phyloP scores from a whole-genome alignment of 2,797 vertebrate species.

The Pempheris klunzingeri region DNA sequence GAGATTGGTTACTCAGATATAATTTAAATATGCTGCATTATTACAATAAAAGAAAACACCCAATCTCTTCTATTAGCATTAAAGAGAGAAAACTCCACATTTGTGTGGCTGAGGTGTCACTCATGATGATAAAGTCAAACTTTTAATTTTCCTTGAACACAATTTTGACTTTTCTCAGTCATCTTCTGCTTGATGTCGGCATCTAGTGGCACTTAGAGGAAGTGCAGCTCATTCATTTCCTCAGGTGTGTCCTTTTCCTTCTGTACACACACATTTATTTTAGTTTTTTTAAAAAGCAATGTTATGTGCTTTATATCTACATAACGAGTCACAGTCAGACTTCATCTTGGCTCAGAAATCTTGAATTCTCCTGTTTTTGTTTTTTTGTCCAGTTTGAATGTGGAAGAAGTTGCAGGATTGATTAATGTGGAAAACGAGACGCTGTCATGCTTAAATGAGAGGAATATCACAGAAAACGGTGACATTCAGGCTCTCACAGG shows the following conservation, averaged over 20 bases:
- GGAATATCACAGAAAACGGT: slow-evolving; percentile 29
- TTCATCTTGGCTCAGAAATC: too few relatives aligned
- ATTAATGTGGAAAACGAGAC: not conserved
- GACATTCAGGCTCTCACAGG: not conserved
- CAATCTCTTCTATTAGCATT: not conserved
- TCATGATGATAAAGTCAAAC: not conserved
- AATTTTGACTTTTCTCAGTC: not conserved
- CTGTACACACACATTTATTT: not conserved
- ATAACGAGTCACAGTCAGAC: not conserved
- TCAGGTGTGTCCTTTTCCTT: not conserved
- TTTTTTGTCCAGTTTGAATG: not conserved
- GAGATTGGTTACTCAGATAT: not conserved
- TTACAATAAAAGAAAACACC: not conserved
- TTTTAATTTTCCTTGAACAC: not conserved
- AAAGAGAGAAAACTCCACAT: not conserved
- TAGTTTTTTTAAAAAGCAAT: too few relatives aligned
- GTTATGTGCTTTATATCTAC: too few relatives aligned
- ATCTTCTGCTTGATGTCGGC: not conserved
- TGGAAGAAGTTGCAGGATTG: not conserved
- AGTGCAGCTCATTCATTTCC: not conserved
- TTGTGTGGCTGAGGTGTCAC: not conserved
- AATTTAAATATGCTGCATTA: not conserved
- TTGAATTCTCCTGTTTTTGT: not conserved
- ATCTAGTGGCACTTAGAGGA: slow-evolving; percentile 1
- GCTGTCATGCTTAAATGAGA: not conserved